A percentile compares a stretch with the other conserved stretches of the same genome.
phyloP scores from a whole-genome alignment of 2,888 invertebrate species.

The Graphium colonna region DNA sequence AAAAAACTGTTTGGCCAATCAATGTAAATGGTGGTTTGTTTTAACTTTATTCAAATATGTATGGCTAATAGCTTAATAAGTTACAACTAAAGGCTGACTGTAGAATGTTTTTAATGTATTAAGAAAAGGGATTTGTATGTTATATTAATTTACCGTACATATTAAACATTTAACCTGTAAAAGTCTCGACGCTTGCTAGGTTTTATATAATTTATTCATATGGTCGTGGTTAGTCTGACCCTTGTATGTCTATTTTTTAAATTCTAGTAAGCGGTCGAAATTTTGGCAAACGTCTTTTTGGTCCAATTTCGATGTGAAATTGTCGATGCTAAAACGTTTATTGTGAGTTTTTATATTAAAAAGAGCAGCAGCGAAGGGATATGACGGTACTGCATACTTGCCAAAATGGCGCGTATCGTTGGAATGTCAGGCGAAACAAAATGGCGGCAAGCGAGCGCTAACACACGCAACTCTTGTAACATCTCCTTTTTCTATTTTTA shows the following conservation, averaged over 20 bases:
- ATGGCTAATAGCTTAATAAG: constrained; percentile 17
- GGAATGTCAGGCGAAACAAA: constrained; percentile 18
- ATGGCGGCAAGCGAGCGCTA: constrained; percentile 33
- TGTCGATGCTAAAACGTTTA: too few relatives aligned
- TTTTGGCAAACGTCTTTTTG: not conserved
- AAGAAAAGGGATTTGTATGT: constrained; percentile 11
- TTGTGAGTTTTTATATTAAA: not conserved
- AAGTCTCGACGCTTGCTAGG: not conserved
- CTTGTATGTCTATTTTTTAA: not conserved
- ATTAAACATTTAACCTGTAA: not conserved
- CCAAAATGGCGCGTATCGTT: constrained; percentile 23
- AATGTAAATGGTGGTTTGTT: not conserved
- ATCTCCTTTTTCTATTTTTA: constrained; percentile 70
- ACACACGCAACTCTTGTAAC: constrained; percentile 47
- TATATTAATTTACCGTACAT: constrained; percentile 7
- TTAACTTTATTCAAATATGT: constrained; percentile 2
- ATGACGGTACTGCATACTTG: constrained; percentile 33
- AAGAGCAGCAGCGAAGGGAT: not conserved
- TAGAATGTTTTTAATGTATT: constrained; percentile 12
- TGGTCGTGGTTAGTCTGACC: not conserved
- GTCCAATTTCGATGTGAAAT: too few relatives aligned
- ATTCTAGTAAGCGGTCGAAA: not conserved
- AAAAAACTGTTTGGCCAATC: too few relatives aligned
- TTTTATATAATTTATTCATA: not conserved
- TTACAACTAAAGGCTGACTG: constrained; percentile 20